Base-by-base conservation (phyloP, 2,797 vertebrate genomes). In the Acanthurus lineatus region DNA sequence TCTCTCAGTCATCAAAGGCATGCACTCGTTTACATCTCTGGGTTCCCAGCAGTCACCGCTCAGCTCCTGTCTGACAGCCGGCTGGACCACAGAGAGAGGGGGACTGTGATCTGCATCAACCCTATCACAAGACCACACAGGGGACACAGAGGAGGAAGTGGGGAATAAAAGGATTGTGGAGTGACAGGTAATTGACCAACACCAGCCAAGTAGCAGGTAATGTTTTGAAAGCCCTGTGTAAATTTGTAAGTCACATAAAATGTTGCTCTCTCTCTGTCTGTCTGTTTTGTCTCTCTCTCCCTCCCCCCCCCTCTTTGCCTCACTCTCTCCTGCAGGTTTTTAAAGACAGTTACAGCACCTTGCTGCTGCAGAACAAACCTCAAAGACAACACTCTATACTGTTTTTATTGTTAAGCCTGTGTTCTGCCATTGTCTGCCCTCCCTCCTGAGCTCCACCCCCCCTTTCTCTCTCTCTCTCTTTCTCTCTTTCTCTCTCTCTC, bases 361-460 rank as follows among this genome's bases (percentile, higher is more conserved):
- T 54, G 76, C 83, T 84, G 77, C 81, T 71, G 82, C 83, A 79
- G 86, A 86, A 84, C 71, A 88, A 79, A 86, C 88, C 87, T 90
- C 84, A 85, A 89, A 93, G 91, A 91, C 84, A 88, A 88, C 88
- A 77, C 84, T 85, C 71, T 54, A 38, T 74, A 82, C 74, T 87
- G 84, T 91, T 90, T 92, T 93, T 91, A 88, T 91, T 89, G 90
- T 90, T 91, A 90, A 93, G 89, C 86, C 88, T 80, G 79, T 93
- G 91, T 89, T 89, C 88, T 87, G 84, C 89, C 88, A 90, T 93
- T 88, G 82, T 79, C 85, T 84, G 75, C 88, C 88, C 86, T 87
- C 83, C 76, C 75, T 79, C 62, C 81, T 74, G 69, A 82, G 89
- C 78, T 71, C 60, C 47, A 59, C 66, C 81, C 77, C n/a, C 65